phyloP scores from a whole-genome alignment of 2,888 invertebrate genomes.

The Helobdella robusta region DNA sequence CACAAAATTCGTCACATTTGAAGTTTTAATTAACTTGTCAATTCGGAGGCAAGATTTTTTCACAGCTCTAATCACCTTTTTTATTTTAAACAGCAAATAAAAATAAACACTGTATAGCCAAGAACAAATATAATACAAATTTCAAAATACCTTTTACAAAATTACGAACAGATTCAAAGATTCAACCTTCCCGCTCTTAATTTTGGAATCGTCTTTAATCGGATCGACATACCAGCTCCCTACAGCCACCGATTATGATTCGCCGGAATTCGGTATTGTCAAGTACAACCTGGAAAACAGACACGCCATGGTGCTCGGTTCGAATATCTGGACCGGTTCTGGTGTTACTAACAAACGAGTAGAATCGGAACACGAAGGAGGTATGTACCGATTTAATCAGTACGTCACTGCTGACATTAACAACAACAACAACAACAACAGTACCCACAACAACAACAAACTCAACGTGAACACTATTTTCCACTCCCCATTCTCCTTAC shows the following conservation, averaged over 20 bases:
- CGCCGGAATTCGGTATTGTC: constrained; percentile 24
- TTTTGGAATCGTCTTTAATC: constrained; percentile 17
- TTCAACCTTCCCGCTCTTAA: constrained; percentile 7
- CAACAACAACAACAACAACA: neutral
- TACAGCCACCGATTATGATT: constrained; percentile 27
- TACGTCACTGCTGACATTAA: neutral
- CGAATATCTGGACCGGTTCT: too few species aligned
- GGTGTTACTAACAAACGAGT: too few species aligned
- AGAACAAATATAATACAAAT: too few species aligned
- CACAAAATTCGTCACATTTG: too few species aligned
- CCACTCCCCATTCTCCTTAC: constrained; percentile 18
- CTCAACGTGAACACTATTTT: neutral
- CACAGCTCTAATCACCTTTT: too few species aligned
- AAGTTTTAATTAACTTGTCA: too few species aligned
- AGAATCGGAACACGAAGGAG: neutral
- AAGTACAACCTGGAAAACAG: constrained; percentile 25
- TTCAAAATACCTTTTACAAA: too few species aligned
- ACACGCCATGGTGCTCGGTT: neutral
- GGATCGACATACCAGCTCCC: constrained; percentile 25
- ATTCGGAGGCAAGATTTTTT: too few species aligned
- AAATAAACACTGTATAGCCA: too few species aligned
- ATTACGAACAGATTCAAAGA: constrained; percentile 21
- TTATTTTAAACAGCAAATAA: too few species aligned
- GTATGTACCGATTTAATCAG: neutral
- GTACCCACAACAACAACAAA: neutral